Conservation (phyloP, 2,888 invertebrate genomes). For the Noctua pronuba region DNA sequence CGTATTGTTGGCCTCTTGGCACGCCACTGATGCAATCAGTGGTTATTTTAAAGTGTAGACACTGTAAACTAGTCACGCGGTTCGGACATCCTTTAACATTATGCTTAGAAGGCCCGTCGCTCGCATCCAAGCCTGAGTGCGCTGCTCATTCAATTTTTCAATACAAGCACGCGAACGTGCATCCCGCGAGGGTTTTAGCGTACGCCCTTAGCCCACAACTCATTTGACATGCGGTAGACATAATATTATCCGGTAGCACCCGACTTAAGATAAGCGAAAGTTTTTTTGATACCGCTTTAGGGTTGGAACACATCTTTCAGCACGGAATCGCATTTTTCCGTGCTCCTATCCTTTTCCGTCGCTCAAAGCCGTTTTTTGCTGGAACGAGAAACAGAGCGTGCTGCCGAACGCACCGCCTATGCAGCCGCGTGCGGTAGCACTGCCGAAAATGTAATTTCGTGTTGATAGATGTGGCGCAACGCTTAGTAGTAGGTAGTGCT, state of each 20-base stretch:
- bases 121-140: not conserved
- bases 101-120: not conserved
- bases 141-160: not conserved
- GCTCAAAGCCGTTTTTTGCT: not conserved
- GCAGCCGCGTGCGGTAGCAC: no score
- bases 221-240: not conserved
- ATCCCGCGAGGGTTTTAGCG: not conserved
- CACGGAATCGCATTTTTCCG: not conserved
- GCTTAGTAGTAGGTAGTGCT: not conserved
- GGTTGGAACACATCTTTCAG: not conserved
- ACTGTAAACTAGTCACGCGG: not conserved
- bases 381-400: not conserved
- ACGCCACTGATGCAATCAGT: not conserved
- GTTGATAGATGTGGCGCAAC: not conserved
- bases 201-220: not conserved
- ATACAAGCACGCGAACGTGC: not conserved
- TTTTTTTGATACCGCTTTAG: not conserved
- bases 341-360: not conserved
- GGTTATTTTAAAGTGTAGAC: not conserved
- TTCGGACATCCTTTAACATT: not conserved
- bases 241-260: not conserved
- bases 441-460: not conserved
- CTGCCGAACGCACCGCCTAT: no score
- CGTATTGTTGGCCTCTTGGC: no score
- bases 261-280: not conserved